These are phyloP conservation scores for Platycnemis pennipes DNA, from an alignment of 2,888 invertebrate species.

Conservation along the genomic window DNA sequence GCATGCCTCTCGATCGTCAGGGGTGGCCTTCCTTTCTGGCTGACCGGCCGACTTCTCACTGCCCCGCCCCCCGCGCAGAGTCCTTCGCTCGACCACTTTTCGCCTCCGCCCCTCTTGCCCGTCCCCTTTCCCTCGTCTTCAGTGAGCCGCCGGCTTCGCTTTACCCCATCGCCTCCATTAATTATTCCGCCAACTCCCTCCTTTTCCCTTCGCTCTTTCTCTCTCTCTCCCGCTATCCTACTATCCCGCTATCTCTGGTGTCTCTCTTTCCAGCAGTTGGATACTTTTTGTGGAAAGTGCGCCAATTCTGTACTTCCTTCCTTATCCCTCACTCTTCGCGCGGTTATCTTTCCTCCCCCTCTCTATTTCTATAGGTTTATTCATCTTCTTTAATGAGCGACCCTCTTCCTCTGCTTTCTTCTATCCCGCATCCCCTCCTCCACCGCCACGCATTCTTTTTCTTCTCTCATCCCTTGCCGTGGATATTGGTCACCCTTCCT, in stretches of 20 bases:
- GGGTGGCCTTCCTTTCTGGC: neutral
- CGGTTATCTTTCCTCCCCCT: neutral
- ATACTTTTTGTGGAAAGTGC: neutral
- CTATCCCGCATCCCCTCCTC: neutral
- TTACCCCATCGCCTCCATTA: neutral
- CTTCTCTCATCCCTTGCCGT: neutral
- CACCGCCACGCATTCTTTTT: neutral
- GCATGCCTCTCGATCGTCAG: neutral
- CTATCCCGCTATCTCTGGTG: neutral
- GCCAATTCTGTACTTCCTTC: neutral
- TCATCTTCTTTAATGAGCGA: neutral
- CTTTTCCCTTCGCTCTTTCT: neutral
- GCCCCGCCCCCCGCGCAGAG: neutral
- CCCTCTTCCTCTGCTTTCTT: neutral
- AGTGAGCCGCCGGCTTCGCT: neutral
- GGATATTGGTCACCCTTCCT: neutral
- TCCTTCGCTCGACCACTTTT: neutral
- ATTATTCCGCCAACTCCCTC: constrained; percentile 6
- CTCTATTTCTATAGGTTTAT: neutral
- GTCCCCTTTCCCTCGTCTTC: neutral
- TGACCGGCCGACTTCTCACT: neutral
- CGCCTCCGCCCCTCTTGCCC: neutral
- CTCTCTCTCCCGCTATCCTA: neutral
- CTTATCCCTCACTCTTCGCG: neutral
- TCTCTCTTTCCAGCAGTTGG: neutral